Conservation (phyloP, 2,113 vertebrate genomes). For the Hoplias malabaricus region DNA sequence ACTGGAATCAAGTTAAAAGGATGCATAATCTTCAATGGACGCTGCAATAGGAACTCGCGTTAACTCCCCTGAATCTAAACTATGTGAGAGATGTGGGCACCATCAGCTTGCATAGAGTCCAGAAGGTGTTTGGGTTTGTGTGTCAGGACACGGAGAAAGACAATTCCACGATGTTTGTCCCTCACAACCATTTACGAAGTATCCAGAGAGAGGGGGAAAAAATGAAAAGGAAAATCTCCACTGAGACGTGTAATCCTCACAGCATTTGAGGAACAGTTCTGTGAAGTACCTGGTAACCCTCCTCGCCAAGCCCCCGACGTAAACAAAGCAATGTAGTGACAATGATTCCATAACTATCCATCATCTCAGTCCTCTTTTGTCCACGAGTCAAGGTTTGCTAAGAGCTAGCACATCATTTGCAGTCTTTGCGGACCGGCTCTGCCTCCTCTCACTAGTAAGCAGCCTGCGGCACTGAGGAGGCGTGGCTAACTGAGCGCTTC, state of each 20-base stretch:
- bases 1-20: constrained; percentile 38
- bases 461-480: constrained; percentile 30
- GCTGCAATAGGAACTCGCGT: constrained; percentile 22
- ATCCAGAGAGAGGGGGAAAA: background rate
- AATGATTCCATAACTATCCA: constrained; percentile 11
- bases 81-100: constrained; percentile 32
- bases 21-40: constrained; percentile 9
- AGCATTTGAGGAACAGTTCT: constrained; percentile 33
- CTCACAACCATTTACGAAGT: background rate
- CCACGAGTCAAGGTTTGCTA: background rate
- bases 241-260: constrained; percentile 12
- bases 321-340: constrained; percentile 38
- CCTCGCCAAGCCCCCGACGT: constrained; percentile 4
- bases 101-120: constrained; percentile 54
- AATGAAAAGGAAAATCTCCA: background rate
- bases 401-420: constrained; percentile 7
- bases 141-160: background rate
- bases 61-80: constrained; percentile 45
- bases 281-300: constrained; percentile 5
- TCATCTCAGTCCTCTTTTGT: background rate
- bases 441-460: constrained; percentile 31
- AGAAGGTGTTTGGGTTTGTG: constrained; percentile 14
- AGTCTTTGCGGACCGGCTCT: constrained; percentile 18
- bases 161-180: background rate
- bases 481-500: background rate